Percentiles rank a stretch among this genome's conserved stretches.
phyloP scores from a whole-genome alignment of 2,113 vertebrate species.

The Nyctereutes procyonoides region DNA sequence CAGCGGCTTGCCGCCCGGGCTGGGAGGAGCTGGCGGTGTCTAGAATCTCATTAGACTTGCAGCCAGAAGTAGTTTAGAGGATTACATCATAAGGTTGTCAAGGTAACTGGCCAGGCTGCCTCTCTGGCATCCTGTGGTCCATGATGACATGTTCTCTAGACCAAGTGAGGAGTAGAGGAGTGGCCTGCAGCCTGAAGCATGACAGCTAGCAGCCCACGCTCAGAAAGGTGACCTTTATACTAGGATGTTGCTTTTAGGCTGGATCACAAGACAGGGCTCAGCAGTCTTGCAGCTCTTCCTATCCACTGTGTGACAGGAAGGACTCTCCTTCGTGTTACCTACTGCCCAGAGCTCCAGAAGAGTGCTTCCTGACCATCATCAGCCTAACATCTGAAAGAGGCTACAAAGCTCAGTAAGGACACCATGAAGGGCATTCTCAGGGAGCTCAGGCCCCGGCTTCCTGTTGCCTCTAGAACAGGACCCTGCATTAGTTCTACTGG shows the following conservation, averaged over 20 bases:
- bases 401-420: neutral
- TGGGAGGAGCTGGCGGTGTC: neutral
- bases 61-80: constrained; percentile 15
- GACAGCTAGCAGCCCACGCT: neutral
- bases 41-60: constrained; percentile 44
- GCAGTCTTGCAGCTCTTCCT: neutral
- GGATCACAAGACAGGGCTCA: fast-evolving
- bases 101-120: constrained; percentile 62
- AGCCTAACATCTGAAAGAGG: neutral
- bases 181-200: neutral
- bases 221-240: neutral
- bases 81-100: constrained; percentile 74
- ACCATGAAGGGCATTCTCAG: neutral
- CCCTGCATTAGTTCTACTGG: neutral
- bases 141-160: neutral
- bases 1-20: neutral
- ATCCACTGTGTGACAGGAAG: too few relatives aligned
- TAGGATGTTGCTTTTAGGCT: neutral
- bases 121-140: neutral
- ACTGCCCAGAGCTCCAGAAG: neutral
- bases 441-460: neutral
- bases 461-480: neutral
- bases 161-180: neutral
- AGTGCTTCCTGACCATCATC: neutral
- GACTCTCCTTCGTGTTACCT: fast-evolving